These are phyloP conservation scores for Leguminivora glycinivorella DNA, from an alignment of 1,140 invertebrate genomes.

Conservation along the genomic window DNA sequence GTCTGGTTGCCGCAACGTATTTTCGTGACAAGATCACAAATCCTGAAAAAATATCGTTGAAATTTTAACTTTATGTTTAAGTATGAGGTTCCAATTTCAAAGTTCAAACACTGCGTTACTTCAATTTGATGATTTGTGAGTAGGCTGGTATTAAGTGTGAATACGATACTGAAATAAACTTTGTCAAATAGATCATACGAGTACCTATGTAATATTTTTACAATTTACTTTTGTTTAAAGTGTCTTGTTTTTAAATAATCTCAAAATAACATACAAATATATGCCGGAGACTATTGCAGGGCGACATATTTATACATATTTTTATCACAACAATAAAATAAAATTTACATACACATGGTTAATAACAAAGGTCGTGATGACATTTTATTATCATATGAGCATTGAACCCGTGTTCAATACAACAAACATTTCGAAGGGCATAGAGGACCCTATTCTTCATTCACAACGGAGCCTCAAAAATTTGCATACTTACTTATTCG, in stretches of 20 bases:
- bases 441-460: slow-evolving; percentile 20
- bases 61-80: background rate
- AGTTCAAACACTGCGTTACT: too few relatives aligned
- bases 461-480: slow-evolving; percentile 25
- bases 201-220: background rate
- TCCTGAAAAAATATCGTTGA: background rate
- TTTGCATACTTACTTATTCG: slow-evolving; percentile 33
- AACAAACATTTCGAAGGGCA: slow-evolving; percentile 19
- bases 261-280: background rate
- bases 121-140: too few relatives aligned
- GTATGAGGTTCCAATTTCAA: background rate
- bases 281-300: background rate
- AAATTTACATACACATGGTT: background rate
- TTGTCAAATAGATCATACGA: too few relatives aligned
- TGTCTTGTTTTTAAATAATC: background rate
- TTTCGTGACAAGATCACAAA: background rate
- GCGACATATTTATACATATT: background rate
- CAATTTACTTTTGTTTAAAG: background rate
- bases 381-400: slow-evolving; percentile 16
- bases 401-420: slow-evolving; percentile 8
- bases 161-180: too few relatives aligned
- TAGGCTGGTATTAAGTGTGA: too few relatives aligned
- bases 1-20: background rate
- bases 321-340: background rate
- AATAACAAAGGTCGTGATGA: slow-evolving; percentile 23